Conservation (phyloP, 1,140 invertebrate species). For the Chrysopa pallens region DNA sequence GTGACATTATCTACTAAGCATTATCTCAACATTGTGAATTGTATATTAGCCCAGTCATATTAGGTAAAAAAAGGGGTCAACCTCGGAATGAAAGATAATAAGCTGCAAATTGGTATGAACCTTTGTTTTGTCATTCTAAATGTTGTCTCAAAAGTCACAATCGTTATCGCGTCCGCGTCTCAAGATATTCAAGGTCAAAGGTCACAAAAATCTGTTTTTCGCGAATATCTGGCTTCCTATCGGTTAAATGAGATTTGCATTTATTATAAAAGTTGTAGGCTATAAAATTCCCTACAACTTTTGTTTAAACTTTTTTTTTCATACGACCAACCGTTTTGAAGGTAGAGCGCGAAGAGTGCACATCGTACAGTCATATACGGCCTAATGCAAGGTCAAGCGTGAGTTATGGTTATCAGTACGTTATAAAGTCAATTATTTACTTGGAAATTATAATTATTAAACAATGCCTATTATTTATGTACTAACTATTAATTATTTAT, state of each 20-base stretch:
- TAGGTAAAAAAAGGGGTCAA: slow-evolving; percentile 1
- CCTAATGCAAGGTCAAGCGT: slow-evolving; percentile 1
- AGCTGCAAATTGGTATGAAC: slow-evolving; percentile 3
- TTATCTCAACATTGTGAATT: slow-evolving; percentile 10
- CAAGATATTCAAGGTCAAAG: slow-evolving; percentile 7
- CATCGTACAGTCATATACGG: slow-evolving; percentile 1
- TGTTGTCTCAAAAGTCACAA: slow-evolving; percentile 7
- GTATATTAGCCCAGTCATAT: slow-evolving; percentile 2
- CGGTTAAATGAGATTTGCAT: slow-evolving; percentile 4
- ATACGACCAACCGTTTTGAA: slow-evolving; percentile 7
- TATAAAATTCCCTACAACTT: slow-evolving; percentile 8
- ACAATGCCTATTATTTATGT: slow-evolving; percentile 7
- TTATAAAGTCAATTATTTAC: no score
- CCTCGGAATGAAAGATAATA: slow-evolving; percentile 7
- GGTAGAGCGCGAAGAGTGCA: slow-evolving; percentile 4
- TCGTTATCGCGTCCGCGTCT: slow-evolving; percentile 3
- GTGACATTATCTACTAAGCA: no score
- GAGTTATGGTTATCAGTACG: slow-evolving; percentile 1
- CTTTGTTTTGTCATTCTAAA: no score
- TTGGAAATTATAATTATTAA: no score
- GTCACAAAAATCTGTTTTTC: slow-evolving; percentile 5
- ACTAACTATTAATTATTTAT: slow-evolving; percentile 5
- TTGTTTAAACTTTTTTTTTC: slow-evolving; percentile 4
- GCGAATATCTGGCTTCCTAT: slow-evolving; percentile 6
- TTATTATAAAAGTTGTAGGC: slow-evolving; percentile 5